phyloP scores from a whole-genome alignment of 1,140 invertebrate species.

The Trichonephila inaurata region DNA sequence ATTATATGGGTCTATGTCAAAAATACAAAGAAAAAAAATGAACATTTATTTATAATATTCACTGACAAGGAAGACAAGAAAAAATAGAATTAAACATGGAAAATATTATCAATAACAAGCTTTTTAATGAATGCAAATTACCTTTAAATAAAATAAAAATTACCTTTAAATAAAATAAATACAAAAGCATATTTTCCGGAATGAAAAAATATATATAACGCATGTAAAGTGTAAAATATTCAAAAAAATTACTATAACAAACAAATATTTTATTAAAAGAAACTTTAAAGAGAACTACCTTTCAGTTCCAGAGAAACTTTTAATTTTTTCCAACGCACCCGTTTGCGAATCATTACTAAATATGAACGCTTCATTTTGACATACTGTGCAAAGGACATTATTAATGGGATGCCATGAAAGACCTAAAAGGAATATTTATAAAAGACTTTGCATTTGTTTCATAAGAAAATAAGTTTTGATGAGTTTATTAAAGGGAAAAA shows the following conservation, averaged over 20 bases:
- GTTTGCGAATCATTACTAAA: conserved; percentile 74
- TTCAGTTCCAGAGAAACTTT: conserved; percentile 75
- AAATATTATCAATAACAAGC: neutral
- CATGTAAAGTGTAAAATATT: neutral
- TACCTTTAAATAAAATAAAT: neutral
- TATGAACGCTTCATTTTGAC: conserved; percentile 76
- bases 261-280: neutral
- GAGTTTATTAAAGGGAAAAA: too few species aligned
- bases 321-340: conserved; percentile 73
- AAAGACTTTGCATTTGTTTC: neutral
- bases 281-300: conserved; percentile 32
- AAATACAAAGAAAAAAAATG: too few species aligned
- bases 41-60: too few species aligned
- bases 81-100: too few species aligned
- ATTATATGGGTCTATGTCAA: too few species aligned
- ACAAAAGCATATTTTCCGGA: neutral
- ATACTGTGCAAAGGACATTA: conserved; percentile 71
- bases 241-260: neutral
- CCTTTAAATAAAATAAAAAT: neutral
- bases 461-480: neutral
- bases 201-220: neutral
- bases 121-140: neutral
- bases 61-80: too few species aligned
- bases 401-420: conserved; percentile 67
- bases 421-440: conserved; percentile 7